Evolutionary conservation across 2,113 vertebrate genomes (phyloP).

Genomic region (Grantiella picta): DNA sequence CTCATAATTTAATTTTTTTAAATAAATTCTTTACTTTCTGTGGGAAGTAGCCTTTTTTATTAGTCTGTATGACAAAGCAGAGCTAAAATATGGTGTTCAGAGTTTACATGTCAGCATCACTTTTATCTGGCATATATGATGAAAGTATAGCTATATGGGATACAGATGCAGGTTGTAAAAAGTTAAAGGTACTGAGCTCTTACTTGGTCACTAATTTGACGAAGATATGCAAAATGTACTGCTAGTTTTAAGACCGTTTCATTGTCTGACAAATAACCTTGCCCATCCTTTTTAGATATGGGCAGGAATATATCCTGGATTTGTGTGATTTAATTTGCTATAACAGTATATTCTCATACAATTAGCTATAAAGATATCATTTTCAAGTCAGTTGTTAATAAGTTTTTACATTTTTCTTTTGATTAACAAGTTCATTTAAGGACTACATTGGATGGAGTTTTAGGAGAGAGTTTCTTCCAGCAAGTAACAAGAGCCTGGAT

Average conservation of each 20-base stretch:
- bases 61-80: background rate
- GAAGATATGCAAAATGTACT: background rate
- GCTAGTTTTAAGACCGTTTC: background rate
- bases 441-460: background rate
- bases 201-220: background rate
- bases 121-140: constrained; percentile 78
- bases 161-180: constrained; percentile 58
- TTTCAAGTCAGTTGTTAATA: background rate
- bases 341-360: background rate
- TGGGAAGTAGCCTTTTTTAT: background rate
- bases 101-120: constrained; percentile 60
- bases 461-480: background rate
- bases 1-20: background rate
- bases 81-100: background rate
- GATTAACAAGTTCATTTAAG: background rate
- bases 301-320: background rate
- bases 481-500: background rate
- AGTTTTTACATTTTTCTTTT: background rate
- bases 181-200: constrained; percentile 72
- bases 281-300: background rate
- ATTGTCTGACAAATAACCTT: background rate
- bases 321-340: background rate
- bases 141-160: constrained; percentile 75
- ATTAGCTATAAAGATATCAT: background rate
- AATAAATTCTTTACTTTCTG: background rate